phyloP scores from a whole-genome alignment of 2,888 invertebrate genomes.

The Lepidochitona cinerea region DNA sequence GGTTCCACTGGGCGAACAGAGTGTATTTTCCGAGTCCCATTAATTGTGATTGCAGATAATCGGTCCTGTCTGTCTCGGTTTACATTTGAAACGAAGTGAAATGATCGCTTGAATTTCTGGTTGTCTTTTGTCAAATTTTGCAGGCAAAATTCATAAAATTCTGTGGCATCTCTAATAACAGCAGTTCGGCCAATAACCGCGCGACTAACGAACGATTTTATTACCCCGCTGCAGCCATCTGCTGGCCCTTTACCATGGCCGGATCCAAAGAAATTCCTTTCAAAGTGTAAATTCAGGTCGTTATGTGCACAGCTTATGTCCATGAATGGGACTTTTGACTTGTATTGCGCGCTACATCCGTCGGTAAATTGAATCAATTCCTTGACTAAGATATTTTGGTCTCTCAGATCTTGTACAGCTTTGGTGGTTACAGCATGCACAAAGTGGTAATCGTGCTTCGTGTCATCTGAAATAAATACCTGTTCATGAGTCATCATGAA shows the following conservation, averaged over 20 bases:
- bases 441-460: background rate
- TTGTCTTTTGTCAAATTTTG: background rate
- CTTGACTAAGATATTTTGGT: background rate
- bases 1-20: background rate
- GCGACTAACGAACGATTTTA: background rate
- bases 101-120: background rate
- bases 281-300: background rate
- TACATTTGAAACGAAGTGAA: background rate
- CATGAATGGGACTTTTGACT: background rate
- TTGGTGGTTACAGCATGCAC: background rate
- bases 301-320: background rate
- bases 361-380: background rate
- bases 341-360: background rate
- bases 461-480: constrained; percentile 3
- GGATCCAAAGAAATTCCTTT: background rate
- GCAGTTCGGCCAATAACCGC: background rate
- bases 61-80: background rate
- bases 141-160: background rate
- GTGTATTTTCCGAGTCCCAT: background rate
- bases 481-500: background rate
- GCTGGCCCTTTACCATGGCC: background rate
- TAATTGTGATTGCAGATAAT: background rate
- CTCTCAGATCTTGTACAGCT: background rate
- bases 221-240: background rate
- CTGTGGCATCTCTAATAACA: background rate